Evolutionary conservation across 1,140 invertebrate genomes (phyloP), one percentile per base, ranked within the genome.

Genomic region (Delia radicum): DNA sequence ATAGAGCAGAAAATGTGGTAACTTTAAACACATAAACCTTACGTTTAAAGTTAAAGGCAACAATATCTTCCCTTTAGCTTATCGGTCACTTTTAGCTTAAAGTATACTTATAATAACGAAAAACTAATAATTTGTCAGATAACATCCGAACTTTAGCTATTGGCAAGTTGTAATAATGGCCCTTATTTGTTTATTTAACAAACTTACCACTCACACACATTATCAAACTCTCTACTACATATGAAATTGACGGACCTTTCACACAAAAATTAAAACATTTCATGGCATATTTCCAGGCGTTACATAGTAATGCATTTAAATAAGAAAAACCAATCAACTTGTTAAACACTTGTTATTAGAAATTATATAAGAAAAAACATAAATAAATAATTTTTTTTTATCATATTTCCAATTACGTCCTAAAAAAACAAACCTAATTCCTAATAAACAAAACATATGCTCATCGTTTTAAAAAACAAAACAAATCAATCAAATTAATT

Each of bases 311-410:
- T 27, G 62, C 26, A 24, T 33, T 33, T 7, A 69, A 33, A 69
- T 18, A 21, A 18, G n/a, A 55, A 55, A 55, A 21, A 55, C 18
- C n/a, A 55, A n/a, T 31, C 28, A 33, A 27, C 21, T 69, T 69
- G 65, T 69, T 69, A 21, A 33, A 69, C 65, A 69, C 29, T 69
- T 69, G 65, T 69, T 69, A 69, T 33, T 37, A 12, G 15, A 8
- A 12, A 37, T 10, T 37, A 37, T 10, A 37, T 37, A 37, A 55
- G 4, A 15, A 13, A 37, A 37, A 55, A 5, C 0, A 55, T 1
- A 55, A 21, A 21, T 21, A 21, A 6, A 18, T 7, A 55, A 55
- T 55, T 55, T 0, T 21, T 6, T 55, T 21, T 21, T 5, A 55
- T 55, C 8, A 6, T 7, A 21, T 21, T 55, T 55, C n/a, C 46